Evolutionary conservation across 2,888 invertebrate genomes (phyloP), one percentile per base, ranked within the genome.

Genomic region (Acanthosepion lycidas): DNA sequence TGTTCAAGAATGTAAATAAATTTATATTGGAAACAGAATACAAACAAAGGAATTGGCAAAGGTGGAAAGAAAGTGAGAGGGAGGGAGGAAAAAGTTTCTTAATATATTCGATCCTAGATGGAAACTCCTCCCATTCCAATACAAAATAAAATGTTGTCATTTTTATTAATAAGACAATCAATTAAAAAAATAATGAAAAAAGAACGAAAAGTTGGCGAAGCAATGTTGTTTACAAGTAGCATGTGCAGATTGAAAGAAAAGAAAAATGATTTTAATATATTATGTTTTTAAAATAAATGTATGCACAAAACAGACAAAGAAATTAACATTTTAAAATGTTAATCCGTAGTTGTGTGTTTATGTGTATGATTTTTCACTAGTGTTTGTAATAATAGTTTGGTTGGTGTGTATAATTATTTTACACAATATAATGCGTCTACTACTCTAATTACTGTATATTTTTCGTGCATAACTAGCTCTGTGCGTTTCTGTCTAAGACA

Each of bases 261-360:
- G 55, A 55, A 55, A 55, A 55, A 18, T 18, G 20, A 55, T 42
- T 42, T 42, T 42, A 42, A 42, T 42, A 42, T 42, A 42, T 42
- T 42, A 42, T 42, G 42, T 42, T 42, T 42, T 42, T 42, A 42
- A 42, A 42, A 42, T 42, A 42, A 42, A 42, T 78, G 78, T 78
- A 78, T 78, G 78, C 78, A 33, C 28, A 78, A n/a, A n/a, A 78
- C 78, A 78, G n/a, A 78, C 78, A 78, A 78, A 78, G 78, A 78
- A 78, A 78, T 78, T 78, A 78, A 78, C 78, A 78, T 78, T 78
- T 78, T 15, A 78, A 78, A 78, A 78, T 78, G 78, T 9, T 78
- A 78, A 78, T 33, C 33, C 78, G 33, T 78, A 78, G n/a, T 78
- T 78, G n/a, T 9, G 78, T 8, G 42, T 42, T 53, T 28, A 6